Evolutionary conservation across 30 jellyfish, hydroid and myxozoan genomes (phyloP).

Genomic region (Chrysaora quinquecirrha): DNA sequence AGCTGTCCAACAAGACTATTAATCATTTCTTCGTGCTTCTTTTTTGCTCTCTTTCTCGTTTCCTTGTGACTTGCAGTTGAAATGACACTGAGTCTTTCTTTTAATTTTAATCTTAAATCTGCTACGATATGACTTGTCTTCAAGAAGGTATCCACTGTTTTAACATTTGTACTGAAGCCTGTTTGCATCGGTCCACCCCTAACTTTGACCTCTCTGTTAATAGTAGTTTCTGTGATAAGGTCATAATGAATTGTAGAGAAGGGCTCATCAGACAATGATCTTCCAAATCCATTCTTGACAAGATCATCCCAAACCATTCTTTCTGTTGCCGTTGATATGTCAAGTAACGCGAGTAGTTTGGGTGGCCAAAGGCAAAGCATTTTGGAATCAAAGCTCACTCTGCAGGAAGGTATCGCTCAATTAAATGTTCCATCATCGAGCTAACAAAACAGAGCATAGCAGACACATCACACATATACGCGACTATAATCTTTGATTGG

Average conservation of each 20-base stretch:
- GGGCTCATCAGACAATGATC: conserved; percentile 43
- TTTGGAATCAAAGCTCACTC: conserved; percentile 20
- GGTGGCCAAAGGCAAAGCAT: conserved; percentile 33
- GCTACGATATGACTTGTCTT: not conserved
- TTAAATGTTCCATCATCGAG: not conserved
- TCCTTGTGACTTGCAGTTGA: conserved; percentile 31
- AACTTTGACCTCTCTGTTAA: conserved; percentile 56
- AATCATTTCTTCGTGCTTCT: conserved; percentile 36
- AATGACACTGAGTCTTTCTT: not conserved
- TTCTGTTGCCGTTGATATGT: conserved; percentile 9
- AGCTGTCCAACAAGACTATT: conserved; percentile 43
- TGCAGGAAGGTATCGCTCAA: conserved; percentile 12
- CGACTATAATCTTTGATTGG: conserved; percentile 20
- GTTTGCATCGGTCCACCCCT: conserved; percentile 54
- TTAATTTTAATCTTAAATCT: not conserved
- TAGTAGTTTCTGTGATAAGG: conserved; percentile 59
- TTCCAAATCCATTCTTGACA: not conserved
- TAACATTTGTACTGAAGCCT: conserved; percentile 12
- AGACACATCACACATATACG: conserved; percentile 42
- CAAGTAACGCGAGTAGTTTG: conserved; percentile 31
- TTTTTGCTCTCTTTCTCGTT: conserved; percentile 27
- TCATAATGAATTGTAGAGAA: conserved; percentile 52
- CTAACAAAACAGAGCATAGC: conserved; percentile 35
- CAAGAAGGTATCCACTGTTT: conserved; percentile 8
- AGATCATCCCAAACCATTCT: not conserved